A percentile compares a stretch with the other conserved stretches of the same genome.
Conservation (phyloP, 1,140 invertebrate species). For the Bacillus rossius region DNA sequence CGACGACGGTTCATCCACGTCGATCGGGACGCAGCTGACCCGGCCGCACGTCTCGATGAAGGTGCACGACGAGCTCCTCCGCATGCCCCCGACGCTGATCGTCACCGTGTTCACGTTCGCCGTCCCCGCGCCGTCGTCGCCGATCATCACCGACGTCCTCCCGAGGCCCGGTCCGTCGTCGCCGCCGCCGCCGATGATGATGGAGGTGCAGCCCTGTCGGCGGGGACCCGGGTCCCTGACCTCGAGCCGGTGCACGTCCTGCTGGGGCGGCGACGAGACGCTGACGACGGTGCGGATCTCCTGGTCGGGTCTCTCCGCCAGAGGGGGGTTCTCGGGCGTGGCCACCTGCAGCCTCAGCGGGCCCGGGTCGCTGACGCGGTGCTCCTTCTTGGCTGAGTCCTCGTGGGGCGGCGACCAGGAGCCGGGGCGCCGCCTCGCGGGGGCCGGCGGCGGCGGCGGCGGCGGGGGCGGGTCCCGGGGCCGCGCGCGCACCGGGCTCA, state of each 20-base stretch:
- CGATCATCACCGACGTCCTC: slow-evolving; percentile 20
- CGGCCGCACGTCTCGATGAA: background rate
- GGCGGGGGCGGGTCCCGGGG: slow-evolving; percentile 40
- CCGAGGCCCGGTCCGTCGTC: slow-evolving; percentile 1
- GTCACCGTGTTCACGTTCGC: slow-evolving; percentile 26
- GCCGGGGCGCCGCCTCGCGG: background rate
- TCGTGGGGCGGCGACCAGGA: slow-evolving; percentile 1
- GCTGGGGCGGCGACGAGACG: background rate
- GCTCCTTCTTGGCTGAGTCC: background rate
- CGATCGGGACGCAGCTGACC: background rate
- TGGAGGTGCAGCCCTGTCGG: background rate
- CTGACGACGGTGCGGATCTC: slow-evolving; percentile 4
- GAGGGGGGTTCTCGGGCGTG: background rate
- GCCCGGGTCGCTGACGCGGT: slow-evolving; percentile 8
- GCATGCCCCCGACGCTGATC: slow-evolving; percentile 28
- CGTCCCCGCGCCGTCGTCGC: slow-evolving; percentile 26
- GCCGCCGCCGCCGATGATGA: background rate
- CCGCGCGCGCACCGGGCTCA: slow-evolving; percentile 18
- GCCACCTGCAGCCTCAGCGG: background rate
- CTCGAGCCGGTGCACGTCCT: slow-evolving; percentile 2
- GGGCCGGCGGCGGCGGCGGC: slow-evolving; percentile 28
- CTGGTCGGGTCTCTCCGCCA: background rate
- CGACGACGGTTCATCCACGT: slow-evolving; percentile 1
- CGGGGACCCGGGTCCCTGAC: background rate
- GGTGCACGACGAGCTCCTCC: background rate